phyloP scores from a whole-genome alignment of 2,888 invertebrate genomes.

The Liopterus haemorrhoidalis region DNA sequence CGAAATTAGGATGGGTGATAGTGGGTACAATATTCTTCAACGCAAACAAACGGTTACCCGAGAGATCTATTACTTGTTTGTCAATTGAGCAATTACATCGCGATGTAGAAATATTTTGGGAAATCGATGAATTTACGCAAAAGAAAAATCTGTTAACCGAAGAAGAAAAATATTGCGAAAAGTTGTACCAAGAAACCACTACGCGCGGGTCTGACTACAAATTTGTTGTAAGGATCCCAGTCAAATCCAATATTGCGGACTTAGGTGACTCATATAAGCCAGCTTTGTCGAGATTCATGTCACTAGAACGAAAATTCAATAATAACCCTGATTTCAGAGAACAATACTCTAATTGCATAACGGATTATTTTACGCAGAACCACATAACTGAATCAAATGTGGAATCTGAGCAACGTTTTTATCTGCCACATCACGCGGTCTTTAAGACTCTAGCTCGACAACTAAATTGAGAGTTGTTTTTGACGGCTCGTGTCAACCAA shows the following conservation, averaged over 20 bases:
- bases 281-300: constrained; percentile 23
- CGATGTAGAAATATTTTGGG: constrained; percentile 24
- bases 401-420: constrained; percentile 13
- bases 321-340: constrained; percentile 18
- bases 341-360: constrained; percentile 30
- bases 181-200: constrained; percentile 23
- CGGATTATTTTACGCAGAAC: constrained; percentile 25
- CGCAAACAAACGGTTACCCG: constrained; percentile 4
- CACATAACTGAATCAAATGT: constrained; percentile 28
- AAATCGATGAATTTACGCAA: constrained; percentile 24
- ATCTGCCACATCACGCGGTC: constrained; percentile 27
- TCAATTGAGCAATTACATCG: constrained; percentile 7
- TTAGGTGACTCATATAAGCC: constrained; percentile 14
- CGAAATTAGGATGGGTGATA: background rate
- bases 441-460: constrained; percentile 13
- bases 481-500: constrained; percentile 2
- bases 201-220: constrained; percentile 16
- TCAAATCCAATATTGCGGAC: constrained; percentile 15
- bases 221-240: constrained; percentile 27
- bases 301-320: constrained; percentile 26
- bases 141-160: constrained; percentile 6
- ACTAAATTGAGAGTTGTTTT: too few relatives aligned
- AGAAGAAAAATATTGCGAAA: constrained; percentile 26
- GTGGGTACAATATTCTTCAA: too few relatives aligned
- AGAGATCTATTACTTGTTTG: constrained; percentile 1